Conservation (phyloP, 1,140 invertebrate genomes). For the Drosophila mauritiana region DNA sequence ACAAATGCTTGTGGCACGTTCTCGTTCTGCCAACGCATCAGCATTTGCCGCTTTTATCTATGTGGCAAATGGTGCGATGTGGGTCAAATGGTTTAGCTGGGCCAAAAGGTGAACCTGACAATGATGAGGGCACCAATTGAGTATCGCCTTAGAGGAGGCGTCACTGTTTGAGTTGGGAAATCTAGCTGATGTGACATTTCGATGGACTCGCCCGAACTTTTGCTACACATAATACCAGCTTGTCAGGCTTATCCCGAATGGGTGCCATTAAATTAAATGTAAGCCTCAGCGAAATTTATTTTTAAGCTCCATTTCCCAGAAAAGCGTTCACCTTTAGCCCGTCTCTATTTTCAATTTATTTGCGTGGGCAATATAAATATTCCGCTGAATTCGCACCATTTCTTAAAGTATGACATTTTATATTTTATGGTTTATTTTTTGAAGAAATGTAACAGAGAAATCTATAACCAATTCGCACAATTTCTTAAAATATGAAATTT, state of each 20-base stretch:
- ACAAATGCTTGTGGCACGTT: constrained; percentile 40
- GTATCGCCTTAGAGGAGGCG: constrained; percentile 14
- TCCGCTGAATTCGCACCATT: constrained; percentile 14
- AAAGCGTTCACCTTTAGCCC: constrained; percentile 1
- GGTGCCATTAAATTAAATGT: constrained; percentile 12
- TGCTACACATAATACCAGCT: constrained; percentile 8
- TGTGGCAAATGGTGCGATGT: constrained; percentile 32
- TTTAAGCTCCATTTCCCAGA: not conserved
- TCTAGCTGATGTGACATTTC: constrained; percentile 36
- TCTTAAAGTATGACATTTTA: not conserved
- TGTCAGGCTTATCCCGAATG: constrained; percentile 8
- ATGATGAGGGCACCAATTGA: constrained; percentile 46
- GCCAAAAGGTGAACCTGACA: constrained; percentile 33
- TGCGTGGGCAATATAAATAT: constrained; percentile 17
- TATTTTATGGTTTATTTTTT: constrained; percentile 10
- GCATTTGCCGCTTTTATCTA: constrained; percentile 16
- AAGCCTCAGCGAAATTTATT: not conserved
- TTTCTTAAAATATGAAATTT: constrained; percentile 1
- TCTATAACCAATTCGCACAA: constrained; percentile 1
- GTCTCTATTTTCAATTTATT: not conserved
- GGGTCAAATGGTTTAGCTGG: constrained; percentile 31
- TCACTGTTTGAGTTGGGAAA: constrained; percentile 16
- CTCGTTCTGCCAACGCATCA: constrained; percentile 33
- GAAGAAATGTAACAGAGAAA: too few species aligned
- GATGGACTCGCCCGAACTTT: constrained; percentile 13